Evolutionary conservation across 2,888 invertebrate species (phyloP).

Genomic region (Diplolepis rosae): DNA sequence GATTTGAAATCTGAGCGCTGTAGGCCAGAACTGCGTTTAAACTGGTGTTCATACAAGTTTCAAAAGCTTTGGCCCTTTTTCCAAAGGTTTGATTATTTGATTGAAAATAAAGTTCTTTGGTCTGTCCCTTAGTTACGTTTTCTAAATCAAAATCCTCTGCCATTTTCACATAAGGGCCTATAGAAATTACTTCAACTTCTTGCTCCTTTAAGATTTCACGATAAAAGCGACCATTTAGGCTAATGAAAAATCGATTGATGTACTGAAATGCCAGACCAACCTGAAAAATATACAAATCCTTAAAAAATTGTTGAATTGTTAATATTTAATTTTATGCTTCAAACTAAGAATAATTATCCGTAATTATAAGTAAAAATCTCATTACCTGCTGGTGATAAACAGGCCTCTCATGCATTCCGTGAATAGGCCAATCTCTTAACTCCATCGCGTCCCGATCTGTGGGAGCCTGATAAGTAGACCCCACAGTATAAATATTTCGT

Average conservation of each 20-base stretch:
- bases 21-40: constrained; percentile 64
- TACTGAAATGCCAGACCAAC: constrained; percentile 64
- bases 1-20: constrained; percentile 56
- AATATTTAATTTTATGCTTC: neutral
- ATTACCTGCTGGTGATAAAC: constrained; percentile 65
- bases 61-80: constrained; percentile 47
- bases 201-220: constrained; percentile 58
- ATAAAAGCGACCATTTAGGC: constrained; percentile 58
- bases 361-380: neutral
- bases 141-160: constrained; percentile 34
- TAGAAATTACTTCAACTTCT: constrained; percentile 58
- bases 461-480: constrained; percentile 67
- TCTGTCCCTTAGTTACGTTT: constrained; percentile 31
- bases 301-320: neutral
- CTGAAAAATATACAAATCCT: constrained; percentile 45
- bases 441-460: constrained; percentile 59
- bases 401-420: constrained; percentile 71
- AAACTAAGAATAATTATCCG: neutral
- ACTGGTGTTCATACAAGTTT: constrained; percentile 61
- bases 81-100: neutral
- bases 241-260: constrained; percentile 60
- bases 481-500: constrained; percentile 65
- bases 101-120: constrained; percentile 19
- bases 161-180: constrained; percentile 54
- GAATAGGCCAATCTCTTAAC: constrained; percentile 69